Evolutionary conservation across 1,140 invertebrate genomes (phyloP).

Genomic region (Rhizoglyphus robini): DNA sequence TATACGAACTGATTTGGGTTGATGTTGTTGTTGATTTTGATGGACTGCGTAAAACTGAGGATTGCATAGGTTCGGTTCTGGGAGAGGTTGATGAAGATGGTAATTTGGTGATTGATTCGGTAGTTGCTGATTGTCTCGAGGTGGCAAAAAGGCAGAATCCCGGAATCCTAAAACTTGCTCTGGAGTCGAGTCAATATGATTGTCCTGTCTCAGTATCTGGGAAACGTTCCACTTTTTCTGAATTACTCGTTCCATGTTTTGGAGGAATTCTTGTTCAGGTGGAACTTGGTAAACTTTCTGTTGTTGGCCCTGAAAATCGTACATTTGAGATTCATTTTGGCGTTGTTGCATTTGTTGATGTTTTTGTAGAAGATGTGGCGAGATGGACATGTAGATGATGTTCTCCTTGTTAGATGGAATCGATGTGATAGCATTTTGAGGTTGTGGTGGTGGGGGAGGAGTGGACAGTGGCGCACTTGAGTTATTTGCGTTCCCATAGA

Average conservation of each 20-base stretch:
- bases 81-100: too few relatives aligned
- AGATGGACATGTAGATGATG: slow-evolving; percentile 13
- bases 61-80: slow-evolving; percentile 29
- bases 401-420: not conserved
- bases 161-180: slow-evolving; percentile 79
- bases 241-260: slow-evolving; percentile 76
- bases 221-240: slow-evolving; percentile 80
- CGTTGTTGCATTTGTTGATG: slow-evolving; percentile 11
- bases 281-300: slow-evolving; percentile 60
- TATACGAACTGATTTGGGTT: slow-evolving; percentile 17
- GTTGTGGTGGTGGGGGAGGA: slow-evolving; percentile 37
- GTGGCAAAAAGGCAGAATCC: slow-evolving; percentile 28
- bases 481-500: not conserved
- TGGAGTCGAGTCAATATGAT: slow-evolving; percentile 46
- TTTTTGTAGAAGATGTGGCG: slow-evolving; percentile 17
- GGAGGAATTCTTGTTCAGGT: too few relatives aligned
- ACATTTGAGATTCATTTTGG: slow-evolving; percentile 1
- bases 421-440: not conserved
- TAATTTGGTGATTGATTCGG: too few relatives aligned
- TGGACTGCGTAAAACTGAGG: too few relatives aligned
- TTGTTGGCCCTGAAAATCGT: slow-evolving; percentile 37
- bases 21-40: too few relatives aligned
- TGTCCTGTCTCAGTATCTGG: slow-evolving; percentile 62
- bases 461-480: slow-evolving; percentile 37
- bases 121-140: slow-evolving; percentile 14